Percentiles rank a stretch among this genome's conserved stretches.
Conservation (phyloP, 1,140 invertebrate genomes). For the Melipona quadrifasciata region DNA sequence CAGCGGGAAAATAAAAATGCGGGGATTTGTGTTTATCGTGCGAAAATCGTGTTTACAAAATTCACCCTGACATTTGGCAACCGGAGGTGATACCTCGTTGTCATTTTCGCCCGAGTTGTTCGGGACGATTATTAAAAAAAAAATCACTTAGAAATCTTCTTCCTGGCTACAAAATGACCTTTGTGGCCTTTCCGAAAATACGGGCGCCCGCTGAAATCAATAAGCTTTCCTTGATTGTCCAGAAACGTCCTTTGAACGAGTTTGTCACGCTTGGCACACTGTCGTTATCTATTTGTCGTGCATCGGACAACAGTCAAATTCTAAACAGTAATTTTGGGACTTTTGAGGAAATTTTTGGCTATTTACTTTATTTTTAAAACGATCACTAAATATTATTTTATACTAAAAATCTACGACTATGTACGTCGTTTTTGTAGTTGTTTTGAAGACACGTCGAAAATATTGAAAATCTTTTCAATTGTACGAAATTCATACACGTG, state of each 20-base stretch:
- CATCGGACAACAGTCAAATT: neutral
- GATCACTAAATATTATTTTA: neutral
- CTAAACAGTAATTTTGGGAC: neutral
- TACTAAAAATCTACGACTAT: too few species aligned
- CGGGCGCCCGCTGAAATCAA: neutral
- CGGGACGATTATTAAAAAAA: too few species aligned
- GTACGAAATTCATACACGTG: too few species aligned
- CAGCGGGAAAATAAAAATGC: neutral
- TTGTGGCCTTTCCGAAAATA: neutral
- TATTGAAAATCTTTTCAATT: too few species aligned
- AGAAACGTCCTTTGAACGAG: neutral
- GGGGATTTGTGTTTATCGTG: neutral
- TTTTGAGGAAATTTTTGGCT: neutral
- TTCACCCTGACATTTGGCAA: neutral
- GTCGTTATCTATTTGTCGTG: neutral
- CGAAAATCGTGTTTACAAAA: neutral
- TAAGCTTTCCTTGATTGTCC: neutral
- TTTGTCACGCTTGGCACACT: neutral
- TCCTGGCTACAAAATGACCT: neutral
- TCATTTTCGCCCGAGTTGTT: neutral
- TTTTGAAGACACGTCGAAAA: too few species aligned
- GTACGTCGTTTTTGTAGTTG: too few species aligned
- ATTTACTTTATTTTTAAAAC: neutral
- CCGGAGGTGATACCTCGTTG: neutral
- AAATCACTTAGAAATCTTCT: neutral